These are phyloP conservation scores for Coilia nasus DNA, from an alignment of 2,797 vertebrate genomes.

Conservation along the genomic window DNA sequence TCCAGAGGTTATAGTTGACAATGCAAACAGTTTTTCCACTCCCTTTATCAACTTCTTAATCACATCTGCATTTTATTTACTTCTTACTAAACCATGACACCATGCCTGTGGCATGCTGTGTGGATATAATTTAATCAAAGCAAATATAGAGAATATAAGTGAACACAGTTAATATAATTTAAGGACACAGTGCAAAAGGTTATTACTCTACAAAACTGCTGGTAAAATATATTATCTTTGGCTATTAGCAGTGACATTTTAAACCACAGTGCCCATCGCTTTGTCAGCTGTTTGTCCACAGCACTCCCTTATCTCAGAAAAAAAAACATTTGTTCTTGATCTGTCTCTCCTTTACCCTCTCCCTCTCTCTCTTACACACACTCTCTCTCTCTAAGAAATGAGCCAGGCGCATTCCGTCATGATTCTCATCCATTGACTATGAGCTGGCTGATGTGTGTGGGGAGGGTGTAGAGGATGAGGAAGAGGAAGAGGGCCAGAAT, in stretches of 20 bases:
- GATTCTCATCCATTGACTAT: constrained; percentile 79
- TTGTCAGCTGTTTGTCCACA: neutral
- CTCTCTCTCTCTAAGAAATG: neutral
- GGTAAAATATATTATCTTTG: constrained; percentile 2
- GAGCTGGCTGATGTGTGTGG: constrained; percentile 84
- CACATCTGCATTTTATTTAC: neutral
- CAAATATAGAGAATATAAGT: neutral
- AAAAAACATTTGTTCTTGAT: neutral
- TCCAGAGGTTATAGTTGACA: neutral
- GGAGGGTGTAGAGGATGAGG: constrained; percentile 88
- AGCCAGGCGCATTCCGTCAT: neutral
- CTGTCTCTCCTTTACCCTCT: neutral
- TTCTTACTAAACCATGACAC: neutral
- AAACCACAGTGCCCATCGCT: neutral
- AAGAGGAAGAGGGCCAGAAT: constrained; percentile 82
- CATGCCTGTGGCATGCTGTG: neutral
- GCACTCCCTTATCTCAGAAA: neutral
- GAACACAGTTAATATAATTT: neutral
- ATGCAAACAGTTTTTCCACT: neutral
- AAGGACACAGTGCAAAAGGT: neutral
- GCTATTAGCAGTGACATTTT: neutral
- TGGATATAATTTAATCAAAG: constrained; percentile 16
- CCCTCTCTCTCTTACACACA: neutral
- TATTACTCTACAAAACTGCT: neutral
- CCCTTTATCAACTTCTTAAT: neutral